phyloP scores from a whole-genome alignment of 2,888 invertebrate species.

The Drosophila atripex region DNA sequence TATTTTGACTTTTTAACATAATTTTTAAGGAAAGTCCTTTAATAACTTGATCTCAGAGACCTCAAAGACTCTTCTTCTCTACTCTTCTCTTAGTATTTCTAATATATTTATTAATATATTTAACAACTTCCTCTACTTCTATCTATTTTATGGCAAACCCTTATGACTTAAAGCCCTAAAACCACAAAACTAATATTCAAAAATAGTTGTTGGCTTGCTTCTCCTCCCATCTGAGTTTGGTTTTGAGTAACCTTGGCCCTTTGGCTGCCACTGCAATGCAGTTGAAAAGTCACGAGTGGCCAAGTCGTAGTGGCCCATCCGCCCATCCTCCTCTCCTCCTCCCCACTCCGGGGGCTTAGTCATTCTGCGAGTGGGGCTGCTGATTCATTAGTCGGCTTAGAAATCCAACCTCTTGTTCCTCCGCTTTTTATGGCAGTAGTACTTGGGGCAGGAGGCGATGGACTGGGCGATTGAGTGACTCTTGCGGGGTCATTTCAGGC shows the following conservation, averaged over 20 bases:
- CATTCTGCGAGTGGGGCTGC: conserved; percentile 13
- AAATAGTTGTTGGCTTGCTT: neutral
- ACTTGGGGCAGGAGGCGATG: too few species aligned
- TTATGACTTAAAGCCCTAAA: neutral
- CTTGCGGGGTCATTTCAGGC: conserved; percentile 29
- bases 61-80: too few species aligned
- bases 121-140: too few species aligned
- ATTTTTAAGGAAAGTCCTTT: too few species aligned
- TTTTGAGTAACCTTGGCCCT: conserved; percentile 40
- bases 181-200: neutral
- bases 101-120: too few species aligned
- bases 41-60: too few species aligned
- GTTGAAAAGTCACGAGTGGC: neutral
- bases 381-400: conserved; percentile 47
- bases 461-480: conserved; percentile 27
- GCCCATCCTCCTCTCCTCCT: neutral
- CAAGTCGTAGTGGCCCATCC: too few species aligned
- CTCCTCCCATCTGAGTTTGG: neutral
- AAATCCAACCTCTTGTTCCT: conserved; percentile 4
- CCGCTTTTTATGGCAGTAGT: too few species aligned
- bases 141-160: too few species aligned
- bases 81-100: too few species aligned
- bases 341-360: conserved; percentile 12
- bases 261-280: conserved; percentile 34
- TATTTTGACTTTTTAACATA: too few species aligned